Evolutionary conservation across 1,140 invertebrate genomes (phyloP).

Genomic region (Meteorus sp.): DNA sequence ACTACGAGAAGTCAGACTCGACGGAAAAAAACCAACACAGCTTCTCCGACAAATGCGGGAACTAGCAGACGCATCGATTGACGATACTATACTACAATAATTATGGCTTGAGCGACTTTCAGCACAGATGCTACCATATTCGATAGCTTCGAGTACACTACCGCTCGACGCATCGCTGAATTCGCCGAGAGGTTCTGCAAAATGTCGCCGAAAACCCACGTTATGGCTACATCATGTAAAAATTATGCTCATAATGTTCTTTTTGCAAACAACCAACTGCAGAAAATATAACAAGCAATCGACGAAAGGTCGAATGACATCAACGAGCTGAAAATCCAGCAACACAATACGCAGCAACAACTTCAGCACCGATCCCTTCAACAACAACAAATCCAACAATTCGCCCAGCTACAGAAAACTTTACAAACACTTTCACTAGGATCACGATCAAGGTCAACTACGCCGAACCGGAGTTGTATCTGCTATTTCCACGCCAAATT

Average conservation of each 20-base stretch:
- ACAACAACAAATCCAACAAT: not conserved
- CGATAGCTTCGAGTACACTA: not conserved
- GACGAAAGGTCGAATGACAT: not conserved
- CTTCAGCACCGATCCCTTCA: not conserved
- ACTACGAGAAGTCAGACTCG: constrained; percentile 32
- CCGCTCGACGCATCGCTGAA: constrained; percentile 5
- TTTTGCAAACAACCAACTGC: not conserved
- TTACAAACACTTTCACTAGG: too few species aligned
- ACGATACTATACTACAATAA: constrained; percentile 26
- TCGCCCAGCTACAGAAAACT: not conserved
- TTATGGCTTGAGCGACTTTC: constrained; percentile 33
- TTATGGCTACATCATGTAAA: not conserved
- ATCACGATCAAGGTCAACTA: not conserved
- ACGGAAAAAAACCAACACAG: constrained; percentile 34
- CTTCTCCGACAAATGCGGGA: constrained; percentile 33
- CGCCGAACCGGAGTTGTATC: not conserved
- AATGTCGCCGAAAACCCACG: not conserved
- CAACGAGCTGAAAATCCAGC: constrained; percentile 2
- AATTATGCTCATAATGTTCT: not conserved
- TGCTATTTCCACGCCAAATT: constrained; percentile 1
- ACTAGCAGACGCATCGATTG: constrained; percentile 20
- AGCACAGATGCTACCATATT: constrained; percentile 3
- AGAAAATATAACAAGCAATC: not conserved
- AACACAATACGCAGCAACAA: not conserved
- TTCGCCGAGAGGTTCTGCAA: constrained; percentile 17